Evolutionary conservation across 2,113 vertebrate species (phyloP), one percentile per base, ranked within the genome.

Genomic region (Tor tambroides): DNA sequence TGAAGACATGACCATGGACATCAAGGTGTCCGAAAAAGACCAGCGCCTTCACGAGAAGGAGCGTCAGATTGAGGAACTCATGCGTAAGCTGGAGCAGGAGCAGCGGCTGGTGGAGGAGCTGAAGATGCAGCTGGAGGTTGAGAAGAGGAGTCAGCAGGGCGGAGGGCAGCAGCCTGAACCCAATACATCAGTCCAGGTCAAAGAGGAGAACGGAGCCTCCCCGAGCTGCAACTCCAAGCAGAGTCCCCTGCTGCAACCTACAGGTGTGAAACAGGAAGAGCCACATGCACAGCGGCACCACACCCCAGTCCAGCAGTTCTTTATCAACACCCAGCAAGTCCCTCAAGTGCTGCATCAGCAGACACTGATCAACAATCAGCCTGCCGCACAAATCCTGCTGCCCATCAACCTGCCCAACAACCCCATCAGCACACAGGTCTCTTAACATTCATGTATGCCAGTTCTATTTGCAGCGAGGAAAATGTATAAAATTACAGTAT

Each of bases 21-120:
- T 94, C 6, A 94, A 95, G 23, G 92, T 94, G 1, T 93, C 93
- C 0, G 95, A 97, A 0, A 97, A 98, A 90, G 98, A 99, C 91
- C 97, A 99, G 90, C 96, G 96, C 88, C 97, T 99, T 23, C 97
- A 98, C 10, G 98, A 99, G 91, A 99, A 99, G 87, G 97, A 99
- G 92, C 96, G 96, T 28, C 98, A 99, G 94, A 99, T 99, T 3
- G 97, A 97, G 80, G 98, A 99, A 92, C 93, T 99, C 41, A 99
- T 98, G 94, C 95, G 96, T 88, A 98, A 98, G 93, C 95, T 99
- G 91, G 98, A 98, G 92, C 97, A 98, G 85, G 98, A 99, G 92
- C 98, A 99, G 91, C 96, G 95, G 91, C 93, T 99, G 23, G 98
- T 99, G 91, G 98, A 99, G 91, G 96, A 96, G 83, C 93, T 99